These are phyloP conservation scores for Platorchestia sp. DNA, from an alignment of 1,140 invertebrate genomes.

Conservation along the genomic window DNA sequence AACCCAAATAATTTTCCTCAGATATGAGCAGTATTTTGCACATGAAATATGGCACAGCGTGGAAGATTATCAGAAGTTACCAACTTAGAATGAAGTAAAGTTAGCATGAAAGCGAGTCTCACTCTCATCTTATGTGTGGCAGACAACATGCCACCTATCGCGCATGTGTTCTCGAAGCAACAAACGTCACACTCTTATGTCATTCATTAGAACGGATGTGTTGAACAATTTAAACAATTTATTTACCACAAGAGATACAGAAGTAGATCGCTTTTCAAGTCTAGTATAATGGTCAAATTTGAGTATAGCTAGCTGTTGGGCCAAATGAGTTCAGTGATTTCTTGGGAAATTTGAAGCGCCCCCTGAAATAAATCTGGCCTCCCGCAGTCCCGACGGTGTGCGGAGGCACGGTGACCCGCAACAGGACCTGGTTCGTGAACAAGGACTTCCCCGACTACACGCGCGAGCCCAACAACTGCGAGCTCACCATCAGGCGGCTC, in stretches of 20 bases:
- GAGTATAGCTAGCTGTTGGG: too few relatives aligned
- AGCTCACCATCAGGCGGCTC: conserved; percentile 43
- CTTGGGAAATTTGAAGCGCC: too few relatives aligned
- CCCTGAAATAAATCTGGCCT: background rate
- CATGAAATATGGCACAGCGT: background rate
- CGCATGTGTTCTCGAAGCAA: background rate
- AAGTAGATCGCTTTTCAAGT: too few relatives aligned
- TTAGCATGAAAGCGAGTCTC: background rate
- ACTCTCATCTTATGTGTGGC: background rate
- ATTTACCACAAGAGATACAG: too few relatives aligned
- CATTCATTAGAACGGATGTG: too few relatives aligned
- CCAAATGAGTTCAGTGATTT: too few relatives aligned
- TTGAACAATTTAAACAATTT: too few relatives aligned
- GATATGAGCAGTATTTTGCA: background rate
- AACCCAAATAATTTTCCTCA: background rate
- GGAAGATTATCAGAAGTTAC: background rate
- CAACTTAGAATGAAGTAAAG: background rate
- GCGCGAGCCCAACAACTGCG: conserved; percentile 18
- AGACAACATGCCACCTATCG: background rate
- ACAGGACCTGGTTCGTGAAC: conserved; percentile 57
- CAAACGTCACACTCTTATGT: background rate
- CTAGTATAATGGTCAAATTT: too few relatives aligned
- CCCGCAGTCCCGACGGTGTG: conserved; percentile 55
- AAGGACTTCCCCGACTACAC: conserved; percentile 58
- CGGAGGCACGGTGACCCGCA: conserved; percentile 27